A percentile compares a stretch with the other conserved stretches of the same genome.
Evolutionary conservation across 35 echinoderm and acorn worm species (phyloP).

Genomic region (Ophiothrix spiculata): DNA sequence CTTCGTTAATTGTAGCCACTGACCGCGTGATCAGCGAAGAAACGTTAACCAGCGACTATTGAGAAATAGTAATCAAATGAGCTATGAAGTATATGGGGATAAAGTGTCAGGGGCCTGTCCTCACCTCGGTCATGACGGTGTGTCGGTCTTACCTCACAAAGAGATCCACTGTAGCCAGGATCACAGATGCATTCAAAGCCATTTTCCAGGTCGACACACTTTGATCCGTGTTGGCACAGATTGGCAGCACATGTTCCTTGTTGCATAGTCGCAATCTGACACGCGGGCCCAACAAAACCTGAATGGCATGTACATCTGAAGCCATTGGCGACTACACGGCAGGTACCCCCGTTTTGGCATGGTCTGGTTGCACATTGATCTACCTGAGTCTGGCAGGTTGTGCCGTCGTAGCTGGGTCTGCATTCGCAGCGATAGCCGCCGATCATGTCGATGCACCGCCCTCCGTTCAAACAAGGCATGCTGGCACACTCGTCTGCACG

Average conservation of each 20-base stretch:
- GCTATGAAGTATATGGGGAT: too few species aligned
- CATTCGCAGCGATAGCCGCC: conserved; percentile 34
- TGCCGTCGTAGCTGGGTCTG: conserved; percentile 16
- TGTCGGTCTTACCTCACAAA: conserved; percentile 41
- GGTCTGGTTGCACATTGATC: conserved; percentile 45
- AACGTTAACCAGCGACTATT: too few species aligned
- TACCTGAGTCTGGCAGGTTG: conserved; percentile 24
- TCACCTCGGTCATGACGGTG: too few species aligned
- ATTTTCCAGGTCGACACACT: conserved; percentile 14
- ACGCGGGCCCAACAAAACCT: conserved; percentile 33
- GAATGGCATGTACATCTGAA: conserved; percentile 33
- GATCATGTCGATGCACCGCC: conserved; percentile 27
- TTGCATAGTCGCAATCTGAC: conserved; percentile 25
- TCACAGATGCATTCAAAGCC: conserved; percentile 28
- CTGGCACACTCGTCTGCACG: conserved; percentile 55
- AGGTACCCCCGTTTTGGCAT: conserved; percentile 40
- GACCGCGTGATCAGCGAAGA: too few species aligned
- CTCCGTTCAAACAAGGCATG: conserved; percentile 38
- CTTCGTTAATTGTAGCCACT: too few species aligned
- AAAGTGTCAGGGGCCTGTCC: too few species aligned
- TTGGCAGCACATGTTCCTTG: background rate
- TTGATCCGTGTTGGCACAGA: conserved; percentile 30
- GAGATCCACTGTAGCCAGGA: conserved; percentile 23
- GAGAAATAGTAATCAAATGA: too few species aligned
- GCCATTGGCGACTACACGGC: conserved; percentile 17